Evolutionary conservation across 2,888 invertebrate genomes (phyloP).

Genomic region (Mesorhabditis belari): DNA sequence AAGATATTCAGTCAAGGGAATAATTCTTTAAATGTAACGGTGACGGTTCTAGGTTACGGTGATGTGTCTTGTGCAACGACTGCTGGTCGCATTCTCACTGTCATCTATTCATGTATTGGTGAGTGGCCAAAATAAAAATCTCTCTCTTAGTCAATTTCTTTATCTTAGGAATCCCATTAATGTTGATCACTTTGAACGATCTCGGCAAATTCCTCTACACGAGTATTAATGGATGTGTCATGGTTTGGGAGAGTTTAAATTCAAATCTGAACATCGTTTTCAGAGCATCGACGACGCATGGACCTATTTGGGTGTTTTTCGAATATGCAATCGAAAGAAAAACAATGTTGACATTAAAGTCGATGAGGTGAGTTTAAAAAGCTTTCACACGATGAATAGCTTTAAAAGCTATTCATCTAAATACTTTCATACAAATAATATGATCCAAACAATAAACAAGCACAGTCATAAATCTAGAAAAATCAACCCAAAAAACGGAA

Average conservation of each 20-base stretch:
- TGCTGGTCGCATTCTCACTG: conserved; percentile 78
- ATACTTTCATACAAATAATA: too few species aligned
- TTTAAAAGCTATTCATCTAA: too few species aligned
- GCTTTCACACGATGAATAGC: too few species aligned
- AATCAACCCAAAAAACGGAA: too few species aligned
- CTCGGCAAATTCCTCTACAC: conserved; percentile 64
- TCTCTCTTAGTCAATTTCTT: neutral
- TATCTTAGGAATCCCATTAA: conserved; percentile 81
- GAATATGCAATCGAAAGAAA: neutral
- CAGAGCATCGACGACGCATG: neutral
- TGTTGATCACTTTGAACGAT: conserved; percentile 85
- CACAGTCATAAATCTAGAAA: too few species aligned
- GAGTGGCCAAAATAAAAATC: neutral
- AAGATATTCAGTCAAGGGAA: neutral
- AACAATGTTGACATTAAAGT: neutral
- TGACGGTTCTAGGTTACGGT: conserved; percentile 74
- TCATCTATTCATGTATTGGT: conserved; percentile 73
- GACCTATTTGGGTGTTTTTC: neutral
- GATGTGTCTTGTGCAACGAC: conserved; percentile 83
- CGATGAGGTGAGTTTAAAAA: too few species aligned
- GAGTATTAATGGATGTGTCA: conserved; percentile 43
- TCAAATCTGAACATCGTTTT: neutral
- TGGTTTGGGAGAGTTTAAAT: neutral
- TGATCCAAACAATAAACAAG: too few species aligned
- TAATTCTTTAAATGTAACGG: too few species aligned